Percentiles rank a stretch among this genome's conserved stretches.
phyloP scores from a whole-genome alignment of 1,140 invertebrate genomes.

The Apis cerana region DNA sequence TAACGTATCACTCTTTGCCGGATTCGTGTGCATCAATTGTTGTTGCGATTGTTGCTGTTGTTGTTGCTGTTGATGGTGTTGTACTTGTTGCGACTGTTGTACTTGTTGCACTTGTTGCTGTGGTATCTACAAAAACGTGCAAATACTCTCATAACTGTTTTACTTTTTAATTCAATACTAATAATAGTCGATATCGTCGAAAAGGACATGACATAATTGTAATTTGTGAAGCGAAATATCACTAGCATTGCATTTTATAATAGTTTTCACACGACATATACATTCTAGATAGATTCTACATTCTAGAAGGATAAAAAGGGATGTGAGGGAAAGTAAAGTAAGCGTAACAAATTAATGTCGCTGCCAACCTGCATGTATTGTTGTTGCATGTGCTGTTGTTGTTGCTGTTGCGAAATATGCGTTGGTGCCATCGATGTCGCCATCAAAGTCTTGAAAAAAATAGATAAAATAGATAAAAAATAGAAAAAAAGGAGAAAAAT shows the following conservation, averaged over 20 bases:
- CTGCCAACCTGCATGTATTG: constrained; percentile 80
- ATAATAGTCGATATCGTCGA: no score
- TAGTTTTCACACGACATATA: no score
- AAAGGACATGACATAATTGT: no score
- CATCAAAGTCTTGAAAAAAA: constrained; percentile 73
- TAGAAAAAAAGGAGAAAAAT: no score
- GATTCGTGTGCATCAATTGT: constrained; percentile 79
- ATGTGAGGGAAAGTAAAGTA: background rate
- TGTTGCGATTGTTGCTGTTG: constrained; percentile 70
- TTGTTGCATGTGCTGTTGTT: constrained; percentile 76
- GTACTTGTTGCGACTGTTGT: constrained; percentile 73
- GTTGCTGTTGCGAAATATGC: constrained; percentile 79
- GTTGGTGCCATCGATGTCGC: constrained; percentile 76
- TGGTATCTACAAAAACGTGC: constrained; percentile 67
- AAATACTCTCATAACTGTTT: no score
- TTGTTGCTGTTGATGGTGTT: constrained; percentile 55
- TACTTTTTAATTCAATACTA: background rate
- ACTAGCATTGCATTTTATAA: no score
- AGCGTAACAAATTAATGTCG: background rate
- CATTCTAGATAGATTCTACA: no score
- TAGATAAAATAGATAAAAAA: no score
- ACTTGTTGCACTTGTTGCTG: constrained; percentile 68
- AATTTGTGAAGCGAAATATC: no score
- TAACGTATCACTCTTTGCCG: constrained; percentile 73
- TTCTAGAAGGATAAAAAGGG: no score